A percentile compares a stretch with the other conserved stretches of the same genome.
phyloP scores from a whole-genome alignment of 64 coral and sea anemone genomes.

The Montipora foliosa region DNA sequence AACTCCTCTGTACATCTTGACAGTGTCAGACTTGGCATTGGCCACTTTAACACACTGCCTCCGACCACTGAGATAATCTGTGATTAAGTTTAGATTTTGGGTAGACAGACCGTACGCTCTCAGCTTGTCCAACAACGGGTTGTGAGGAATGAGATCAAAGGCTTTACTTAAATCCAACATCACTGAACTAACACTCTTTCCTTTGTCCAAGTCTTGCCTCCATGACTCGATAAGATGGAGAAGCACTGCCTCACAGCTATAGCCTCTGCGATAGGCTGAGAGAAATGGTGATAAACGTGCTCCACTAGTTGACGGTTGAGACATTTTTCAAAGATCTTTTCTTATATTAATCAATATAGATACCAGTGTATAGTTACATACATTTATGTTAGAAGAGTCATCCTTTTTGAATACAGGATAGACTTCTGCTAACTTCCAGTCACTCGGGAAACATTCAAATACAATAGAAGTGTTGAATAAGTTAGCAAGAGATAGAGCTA shows the following conservation, averaged over 20 bases:
- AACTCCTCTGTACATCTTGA: too few species aligned
- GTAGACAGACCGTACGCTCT: background rate
- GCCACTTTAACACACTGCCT: background rate
- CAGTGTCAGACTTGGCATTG: background rate
- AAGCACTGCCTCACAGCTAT: background rate
- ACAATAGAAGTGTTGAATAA: background rate
- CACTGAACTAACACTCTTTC: constrained; percentile 33
- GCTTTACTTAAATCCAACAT: constrained; percentile 34
- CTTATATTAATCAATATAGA: background rate
- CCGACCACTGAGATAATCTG: background rate
- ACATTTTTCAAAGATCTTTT: background rate
- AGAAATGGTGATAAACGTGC: background rate
- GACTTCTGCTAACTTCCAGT: background rate
- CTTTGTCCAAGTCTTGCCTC: constrained; percentile 18
- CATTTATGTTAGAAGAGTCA: background rate
- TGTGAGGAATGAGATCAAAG: constrained; percentile 1
- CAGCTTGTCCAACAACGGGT: constrained; percentile 15
- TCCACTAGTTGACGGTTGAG: background rate
- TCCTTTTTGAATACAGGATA: too few species aligned
- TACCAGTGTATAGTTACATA: background rate
- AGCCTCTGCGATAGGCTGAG: background rate
- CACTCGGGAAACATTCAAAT: background rate
- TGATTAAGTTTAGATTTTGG: background rate
- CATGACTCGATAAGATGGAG: background rate
- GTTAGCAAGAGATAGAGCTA: background rate